A percentile compares a stretch with the other conserved stretches of the same genome.
These are phyloP conservation scores for Neoscelio sp. DNA, from an alignment of 2,888 invertebrate genomes.

Conservation along the genomic window DNA sequence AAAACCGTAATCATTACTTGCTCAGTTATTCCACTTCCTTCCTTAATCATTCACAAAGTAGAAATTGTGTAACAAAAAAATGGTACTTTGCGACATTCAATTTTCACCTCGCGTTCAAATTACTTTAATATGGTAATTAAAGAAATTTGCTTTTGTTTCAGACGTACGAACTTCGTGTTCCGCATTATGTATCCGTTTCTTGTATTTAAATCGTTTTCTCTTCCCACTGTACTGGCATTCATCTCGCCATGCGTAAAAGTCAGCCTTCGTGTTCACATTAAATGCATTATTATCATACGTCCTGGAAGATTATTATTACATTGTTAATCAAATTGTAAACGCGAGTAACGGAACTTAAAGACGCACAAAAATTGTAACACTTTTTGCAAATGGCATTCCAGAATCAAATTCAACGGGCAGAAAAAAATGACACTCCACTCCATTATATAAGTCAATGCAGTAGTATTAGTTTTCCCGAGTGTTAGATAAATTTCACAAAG, in stretches of 20 bases:
- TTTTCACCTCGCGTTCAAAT: slow-evolving; percentile 5
- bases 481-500: neutral
- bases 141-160: slow-evolving; percentile 33
- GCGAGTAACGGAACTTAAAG: too few species aligned
- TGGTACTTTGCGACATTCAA: neutral
- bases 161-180: neutral
- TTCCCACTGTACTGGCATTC: slow-evolving; percentile 17
- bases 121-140: slow-evolving; percentile 18
- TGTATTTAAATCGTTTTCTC: slow-evolving; percentile 39
- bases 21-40: too few species aligned
- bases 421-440: too few species aligned
- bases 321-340: neutral
- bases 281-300: neutral
- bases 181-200: slow-evolving; percentile 23
- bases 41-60: neutral
- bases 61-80: neutral
- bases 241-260: slow-evolving; percentile 11
- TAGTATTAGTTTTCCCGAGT: too few species aligned
- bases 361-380: too few species aligned
- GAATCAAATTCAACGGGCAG: too few species aligned
- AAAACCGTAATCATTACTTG: too few species aligned
- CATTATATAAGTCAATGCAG: too few species aligned
- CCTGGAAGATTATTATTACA: neutral
- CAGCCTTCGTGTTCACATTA: slow-evolving; percentile 9
- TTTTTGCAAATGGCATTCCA: too few species aligned